Percentiles rank a stretch among this genome's conserved stretches.
These are phyloP conservation scores for Microchrysa polita DNA, from an alignment of 2,888 invertebrate species.

Conservation along the genomic window DNA sequence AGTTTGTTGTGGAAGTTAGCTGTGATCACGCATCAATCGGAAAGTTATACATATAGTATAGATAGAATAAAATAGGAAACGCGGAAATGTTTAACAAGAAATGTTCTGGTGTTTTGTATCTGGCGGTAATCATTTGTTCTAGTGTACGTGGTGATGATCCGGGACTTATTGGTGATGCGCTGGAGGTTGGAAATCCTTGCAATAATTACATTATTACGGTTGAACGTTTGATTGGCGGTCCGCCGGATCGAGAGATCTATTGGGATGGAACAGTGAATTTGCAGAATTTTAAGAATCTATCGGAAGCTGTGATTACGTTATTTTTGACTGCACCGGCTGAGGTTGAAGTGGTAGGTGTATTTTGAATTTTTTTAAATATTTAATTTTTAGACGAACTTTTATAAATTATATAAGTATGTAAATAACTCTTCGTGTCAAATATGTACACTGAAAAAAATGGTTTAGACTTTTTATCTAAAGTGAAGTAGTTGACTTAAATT, in stretches of 20 bases:
- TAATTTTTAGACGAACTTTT: too few species aligned
- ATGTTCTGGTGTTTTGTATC: neutral
- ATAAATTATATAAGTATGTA: too few species aligned
- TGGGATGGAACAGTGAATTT: constrained; percentile 43
- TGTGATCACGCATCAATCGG: constrained; percentile 1
- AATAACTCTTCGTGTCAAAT: too few species aligned
- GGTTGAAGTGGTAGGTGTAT: constrained; percentile 42
- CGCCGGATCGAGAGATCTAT: constrained; percentile 43
- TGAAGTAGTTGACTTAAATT: too few species aligned
- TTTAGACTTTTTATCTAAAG: too few species aligned
- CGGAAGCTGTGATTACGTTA: constrained; percentile 30
- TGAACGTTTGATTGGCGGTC: constrained; percentile 43
- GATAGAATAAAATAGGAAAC: neutral
- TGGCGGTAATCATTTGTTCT: neutral
- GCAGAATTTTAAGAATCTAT: constrained; percentile 34
- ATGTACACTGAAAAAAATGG: too few species aligned
- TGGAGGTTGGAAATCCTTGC: constrained; percentile 40
- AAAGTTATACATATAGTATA: too few species aligned
- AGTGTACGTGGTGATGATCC: constrained; percentile 11
- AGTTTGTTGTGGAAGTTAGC: constrained; percentile 21
- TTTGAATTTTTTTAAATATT: too few species aligned
- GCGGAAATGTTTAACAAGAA: constrained; percentile 16
- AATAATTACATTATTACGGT: constrained; percentile 38
- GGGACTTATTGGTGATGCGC: constrained; percentile 22
- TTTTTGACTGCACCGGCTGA: constrained; percentile 36